Evolutionary conservation across 2,797 vertebrate species (phyloP).

Genomic region (Miichthys miiuy): DNA sequence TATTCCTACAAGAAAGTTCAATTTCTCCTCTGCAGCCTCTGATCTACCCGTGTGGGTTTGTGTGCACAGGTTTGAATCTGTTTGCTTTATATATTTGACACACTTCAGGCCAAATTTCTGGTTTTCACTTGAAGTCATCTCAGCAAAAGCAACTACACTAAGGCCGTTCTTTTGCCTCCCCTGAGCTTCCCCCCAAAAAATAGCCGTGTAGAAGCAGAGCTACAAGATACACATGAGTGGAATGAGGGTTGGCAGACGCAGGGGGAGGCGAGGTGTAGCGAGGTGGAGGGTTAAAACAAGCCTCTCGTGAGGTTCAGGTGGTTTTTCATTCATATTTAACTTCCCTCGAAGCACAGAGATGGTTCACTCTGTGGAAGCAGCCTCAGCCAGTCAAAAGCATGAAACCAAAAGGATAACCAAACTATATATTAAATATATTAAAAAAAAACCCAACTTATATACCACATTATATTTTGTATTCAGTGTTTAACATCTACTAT

Average conservation of each 20-base stretch:
- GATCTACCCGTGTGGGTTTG: not conserved
- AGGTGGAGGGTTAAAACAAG: slow-evolving; percentile 21
- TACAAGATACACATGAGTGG: not conserved
- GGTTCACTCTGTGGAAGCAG: not conserved
- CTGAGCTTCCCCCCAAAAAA: not conserved
- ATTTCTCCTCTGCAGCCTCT: not conserved
- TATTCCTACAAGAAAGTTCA: not conserved
- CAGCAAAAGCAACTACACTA: not conserved
- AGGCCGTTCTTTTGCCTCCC: not conserved
- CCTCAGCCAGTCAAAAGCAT: slow-evolving; percentile 1
- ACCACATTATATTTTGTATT: too few species aligned
- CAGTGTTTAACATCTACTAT: too few species aligned
- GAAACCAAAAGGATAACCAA: slow-evolving; percentile 1
- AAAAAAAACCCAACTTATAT: too few species aligned
- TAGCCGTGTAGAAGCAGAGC: not conserved
- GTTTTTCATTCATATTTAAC: slow-evolving; percentile 37
- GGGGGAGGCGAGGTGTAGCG: not conserved
- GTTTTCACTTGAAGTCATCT: not conserved
- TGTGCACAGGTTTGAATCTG: not conserved
- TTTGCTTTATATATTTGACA: slow-evolving; percentile 5
- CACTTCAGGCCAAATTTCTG: not conserved
- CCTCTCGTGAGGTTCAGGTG: slow-evolving; percentile 34
- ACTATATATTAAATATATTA: too few species aligned
- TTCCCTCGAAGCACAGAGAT: not conserved
- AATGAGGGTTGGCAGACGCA: slow-evolving; percentile 4